Conservation (phyloP, 2,797 vertebrate species). For the Chrosomus eos region DNA sequence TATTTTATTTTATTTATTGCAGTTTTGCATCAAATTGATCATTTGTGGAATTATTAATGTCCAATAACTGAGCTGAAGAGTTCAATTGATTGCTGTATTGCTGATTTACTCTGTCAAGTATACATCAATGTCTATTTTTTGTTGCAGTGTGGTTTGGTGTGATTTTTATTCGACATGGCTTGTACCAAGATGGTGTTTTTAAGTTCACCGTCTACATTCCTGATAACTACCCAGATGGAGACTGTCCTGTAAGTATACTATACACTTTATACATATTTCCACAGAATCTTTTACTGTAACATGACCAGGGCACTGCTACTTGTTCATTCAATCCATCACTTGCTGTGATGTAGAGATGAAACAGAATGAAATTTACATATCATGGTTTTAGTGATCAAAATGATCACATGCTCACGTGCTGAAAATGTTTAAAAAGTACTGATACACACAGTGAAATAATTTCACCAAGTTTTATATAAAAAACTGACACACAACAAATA, state of each 20-base stretch:
- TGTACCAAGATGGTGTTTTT: constrained; percentile 98
- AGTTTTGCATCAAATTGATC: background rate
- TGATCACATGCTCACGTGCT: background rate
- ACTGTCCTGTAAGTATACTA: constrained; percentile 90
- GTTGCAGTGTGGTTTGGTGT: constrained; percentile 97
- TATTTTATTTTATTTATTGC: no score
- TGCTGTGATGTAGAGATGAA: background rate
- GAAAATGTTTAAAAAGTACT: background rate
- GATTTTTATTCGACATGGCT: constrained; percentile 96
- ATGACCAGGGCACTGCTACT: background rate
- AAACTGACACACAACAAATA: background rate
- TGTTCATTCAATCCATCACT: background rate
- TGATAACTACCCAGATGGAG: constrained; percentile 98
- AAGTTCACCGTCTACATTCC: constrained; percentile 99
- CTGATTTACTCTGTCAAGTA: background rate
- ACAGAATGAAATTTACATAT: background rate
- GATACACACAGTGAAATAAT: background rate
- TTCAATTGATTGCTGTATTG: background rate
- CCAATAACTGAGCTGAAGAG: background rate
- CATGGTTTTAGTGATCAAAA: background rate
- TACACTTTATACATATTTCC: background rate
- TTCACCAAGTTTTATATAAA: no score
- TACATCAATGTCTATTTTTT: background rate
- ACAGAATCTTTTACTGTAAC: background rate
- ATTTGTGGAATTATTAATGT: background rate